Conservation (phyloP, 2,888 invertebrate genomes). For the Gasteruption jaculator region DNA sequence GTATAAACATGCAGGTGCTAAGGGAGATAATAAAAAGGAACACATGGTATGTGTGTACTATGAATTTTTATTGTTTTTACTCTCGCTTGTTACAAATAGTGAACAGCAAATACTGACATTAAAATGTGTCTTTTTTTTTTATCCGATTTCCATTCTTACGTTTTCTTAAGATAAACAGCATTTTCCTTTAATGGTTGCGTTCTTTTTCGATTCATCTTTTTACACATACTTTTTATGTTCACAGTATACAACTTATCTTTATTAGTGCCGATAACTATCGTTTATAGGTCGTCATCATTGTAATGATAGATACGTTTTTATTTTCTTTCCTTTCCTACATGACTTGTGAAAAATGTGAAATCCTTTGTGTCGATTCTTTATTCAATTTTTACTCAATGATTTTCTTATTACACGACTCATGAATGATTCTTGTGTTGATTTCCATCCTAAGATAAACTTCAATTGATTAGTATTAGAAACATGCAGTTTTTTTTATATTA, state of each 20-base stretch:
- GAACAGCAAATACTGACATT: slow-evolving; percentile 48
- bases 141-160: slow-evolving; percentile 13
- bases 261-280: slow-evolving; percentile 23
- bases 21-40: slow-evolving; percentile 11
- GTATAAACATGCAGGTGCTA: no score
- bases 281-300: slow-evolving; percentile 22
- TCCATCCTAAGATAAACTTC: no score
- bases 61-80: slow-evolving; percentile 46
- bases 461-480: no score
- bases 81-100: slow-evolving; percentile 47
- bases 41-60: slow-evolving; percentile 39
- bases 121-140: slow-evolving; percentile 28
- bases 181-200: no score
- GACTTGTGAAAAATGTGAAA: not conserved
- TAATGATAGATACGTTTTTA: slow-evolving; percentile 15
- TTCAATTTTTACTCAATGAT: no score
- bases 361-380: no score
- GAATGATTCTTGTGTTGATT: no score
- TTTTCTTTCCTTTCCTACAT: slow-evolving; percentile 15
- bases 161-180: no score
- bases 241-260: slow-evolving; percentile 20
- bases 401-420: no score
- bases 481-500: no score
- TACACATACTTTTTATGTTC: no score
- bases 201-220: no score